phyloP scores from a whole-genome alignment of 1,140 invertebrate genomes.

The Papilio xuthus region DNA sequence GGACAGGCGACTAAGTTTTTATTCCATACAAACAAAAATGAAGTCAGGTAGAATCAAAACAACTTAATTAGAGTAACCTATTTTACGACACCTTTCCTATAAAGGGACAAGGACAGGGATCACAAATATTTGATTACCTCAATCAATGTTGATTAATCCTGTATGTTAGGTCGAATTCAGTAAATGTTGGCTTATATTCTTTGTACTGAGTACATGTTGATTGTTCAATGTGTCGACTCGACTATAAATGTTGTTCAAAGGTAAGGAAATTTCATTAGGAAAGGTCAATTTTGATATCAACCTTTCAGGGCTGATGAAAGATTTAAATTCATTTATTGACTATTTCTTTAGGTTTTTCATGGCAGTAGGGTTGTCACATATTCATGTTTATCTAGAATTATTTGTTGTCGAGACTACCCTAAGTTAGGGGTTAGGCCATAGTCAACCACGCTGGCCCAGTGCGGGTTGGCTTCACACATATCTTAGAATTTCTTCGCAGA shows the following conservation, averaged over 20 bases:
- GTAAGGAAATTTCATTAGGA: slow-evolving; percentile 22
- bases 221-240: slow-evolving; percentile 4
- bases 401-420: too few species aligned
- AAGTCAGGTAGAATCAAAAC: neutral
- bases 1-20: too few species aligned
- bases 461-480: too few species aligned
- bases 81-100: neutral
- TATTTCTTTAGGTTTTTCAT: slow-evolving; percentile 5
- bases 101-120: neutral
- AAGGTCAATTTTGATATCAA: slow-evolving; percentile 23
- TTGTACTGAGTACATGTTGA: slow-evolving; percentile 21
- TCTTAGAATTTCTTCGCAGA: too few species aligned
- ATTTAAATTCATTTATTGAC: slow-evolving; percentile 40
- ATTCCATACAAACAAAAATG: too few species aligned
- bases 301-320: slow-evolving; percentile 1
- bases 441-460: too few species aligned
- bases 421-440: too few species aligned
- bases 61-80: neutral
- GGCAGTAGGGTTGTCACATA: neutral
- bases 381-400: too few species aligned
- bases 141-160: slow-evolving; percentile 22
- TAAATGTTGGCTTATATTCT: slow-evolving; percentile 6
- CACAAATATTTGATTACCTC: slow-evolving; percentile 26
- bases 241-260: slow-evolving; percentile 6
- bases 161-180: neutral